These are phyloP conservation scores for Brienomyrus longianalis DNA, from an alignment of 2,113 vertebrate genomes.

Conservation along the genomic window DNA sequence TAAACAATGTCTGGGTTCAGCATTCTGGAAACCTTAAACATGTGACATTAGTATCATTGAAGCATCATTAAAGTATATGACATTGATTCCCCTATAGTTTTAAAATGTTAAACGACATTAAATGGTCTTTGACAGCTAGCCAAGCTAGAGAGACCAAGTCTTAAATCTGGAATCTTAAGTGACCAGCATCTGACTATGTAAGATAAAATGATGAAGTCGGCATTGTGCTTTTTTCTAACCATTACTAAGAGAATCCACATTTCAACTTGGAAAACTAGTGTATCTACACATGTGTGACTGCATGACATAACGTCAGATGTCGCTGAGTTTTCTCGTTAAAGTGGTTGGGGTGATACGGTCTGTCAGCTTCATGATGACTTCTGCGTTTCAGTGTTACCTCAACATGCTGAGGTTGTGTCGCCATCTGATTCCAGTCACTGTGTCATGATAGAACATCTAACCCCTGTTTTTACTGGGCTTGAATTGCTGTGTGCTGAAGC, in stretches of 20 bases:
- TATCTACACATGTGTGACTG: background rate
- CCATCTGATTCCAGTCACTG: slow-evolving; percentile 18
- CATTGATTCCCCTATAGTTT: background rate
- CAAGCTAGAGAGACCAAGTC: background rate
- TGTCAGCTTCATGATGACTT: background rate
- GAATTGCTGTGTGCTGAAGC: slow-evolving; percentile 26
- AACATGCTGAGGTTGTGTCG: slow-evolving; percentile 4
- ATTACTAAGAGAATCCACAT: background rate
- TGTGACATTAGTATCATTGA: background rate
- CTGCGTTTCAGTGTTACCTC: background rate
- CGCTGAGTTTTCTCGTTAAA: background rate
- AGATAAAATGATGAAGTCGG: background rate
- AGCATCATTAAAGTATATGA: background rate
- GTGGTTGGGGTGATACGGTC: background rate
- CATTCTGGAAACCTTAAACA: background rate
- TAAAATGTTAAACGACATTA: background rate
- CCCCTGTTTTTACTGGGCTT: slow-evolving; percentile 19
- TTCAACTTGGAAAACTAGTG: background rate
- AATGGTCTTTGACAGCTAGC: background rate
- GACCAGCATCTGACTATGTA: background rate
- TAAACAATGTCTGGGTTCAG: background rate
- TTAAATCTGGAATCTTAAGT: background rate
- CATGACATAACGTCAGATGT: background rate
- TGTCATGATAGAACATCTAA: slow-evolving; percentile 11
- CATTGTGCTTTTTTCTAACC: background rate